Conservation (phyloP, 1,140 invertebrate genomes). For the Oppia nitens region DNA sequence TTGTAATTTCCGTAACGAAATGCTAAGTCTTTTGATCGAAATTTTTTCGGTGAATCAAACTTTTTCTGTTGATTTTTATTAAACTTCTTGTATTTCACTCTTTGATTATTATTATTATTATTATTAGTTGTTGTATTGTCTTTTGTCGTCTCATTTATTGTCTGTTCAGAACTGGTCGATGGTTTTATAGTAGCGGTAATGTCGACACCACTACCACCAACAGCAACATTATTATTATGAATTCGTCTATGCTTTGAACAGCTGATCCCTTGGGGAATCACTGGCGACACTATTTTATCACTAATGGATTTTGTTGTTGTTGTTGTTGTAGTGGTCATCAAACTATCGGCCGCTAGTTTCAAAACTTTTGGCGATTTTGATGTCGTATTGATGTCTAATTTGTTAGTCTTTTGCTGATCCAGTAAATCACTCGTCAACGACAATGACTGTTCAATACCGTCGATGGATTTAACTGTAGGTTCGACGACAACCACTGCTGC, state of each 20-base stretch:
- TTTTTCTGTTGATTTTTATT: background rate
- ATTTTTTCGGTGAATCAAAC: background rate
- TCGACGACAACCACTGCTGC: background rate
- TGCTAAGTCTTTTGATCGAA: conserved; percentile 23
- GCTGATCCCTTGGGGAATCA: conserved; percentile 47
- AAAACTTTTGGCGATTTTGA: too few species aligned
- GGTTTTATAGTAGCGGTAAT: too few species aligned
- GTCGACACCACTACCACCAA: too few species aligned
- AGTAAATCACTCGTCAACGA: conserved; percentile 4
- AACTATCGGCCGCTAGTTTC: too few species aligned
- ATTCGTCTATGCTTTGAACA: background rate
- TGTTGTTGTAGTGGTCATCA: too few species aligned
- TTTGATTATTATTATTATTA: background rate
- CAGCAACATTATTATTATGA: background rate
- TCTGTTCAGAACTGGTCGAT: too few species aligned
- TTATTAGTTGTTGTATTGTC: too few species aligned
- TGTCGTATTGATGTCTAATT: conserved; percentile 38
- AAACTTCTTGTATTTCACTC: background rate
- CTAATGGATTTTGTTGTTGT: too few species aligned
- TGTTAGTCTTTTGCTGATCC: conserved; percentile 3
- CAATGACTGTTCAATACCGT: too few species aligned
- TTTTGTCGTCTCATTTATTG: too few species aligned
- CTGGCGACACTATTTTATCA: conserved; percentile 81
- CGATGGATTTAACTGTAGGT: too few species aligned
- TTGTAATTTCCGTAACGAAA: conserved; percentile 94